phyloP scores from a whole-genome alignment of 2,113 vertebrate genomes.

The Saguinus midas region DNA sequence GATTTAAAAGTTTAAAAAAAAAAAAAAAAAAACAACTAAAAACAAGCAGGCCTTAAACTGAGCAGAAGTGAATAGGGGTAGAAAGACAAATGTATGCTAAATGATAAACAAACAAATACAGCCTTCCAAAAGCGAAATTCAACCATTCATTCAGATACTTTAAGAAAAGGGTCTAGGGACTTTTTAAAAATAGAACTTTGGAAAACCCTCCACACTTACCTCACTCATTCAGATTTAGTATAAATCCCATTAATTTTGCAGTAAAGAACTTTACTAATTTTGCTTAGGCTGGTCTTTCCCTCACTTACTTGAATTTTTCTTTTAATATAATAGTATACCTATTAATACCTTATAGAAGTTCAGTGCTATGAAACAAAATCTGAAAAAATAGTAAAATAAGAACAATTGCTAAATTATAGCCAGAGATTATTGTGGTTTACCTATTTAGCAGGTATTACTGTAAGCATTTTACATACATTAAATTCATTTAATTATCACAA shows the following conservation, averaged over 20 bases:
- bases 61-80: background rate
- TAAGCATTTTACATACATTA: background rate
- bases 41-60: background rate
- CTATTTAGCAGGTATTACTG: background rate
- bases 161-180: background rate
- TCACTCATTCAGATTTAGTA: background rate
- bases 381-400: conserved; percentile 7
- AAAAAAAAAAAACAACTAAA: no score
- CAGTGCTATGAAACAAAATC: background rate
- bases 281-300: background rate
- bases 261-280: background rate
- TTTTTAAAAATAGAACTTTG: background rate
- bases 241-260: background rate
- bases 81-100: background rate
- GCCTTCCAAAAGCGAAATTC: background rate
- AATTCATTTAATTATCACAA: background rate
- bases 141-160: background rate
- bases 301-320: background rate
- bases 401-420: background rate
- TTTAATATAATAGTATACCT: background rate
- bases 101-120: background rate
- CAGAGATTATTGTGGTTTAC: background rate
- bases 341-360: background rate
- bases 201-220: background rate
- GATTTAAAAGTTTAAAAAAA: background rate